Percentiles rank a stretch among this genome's conserved stretches.
phyloP scores from a whole-genome alignment of 2,797 vertebrate species.

The Syngnathus acus region DNA sequence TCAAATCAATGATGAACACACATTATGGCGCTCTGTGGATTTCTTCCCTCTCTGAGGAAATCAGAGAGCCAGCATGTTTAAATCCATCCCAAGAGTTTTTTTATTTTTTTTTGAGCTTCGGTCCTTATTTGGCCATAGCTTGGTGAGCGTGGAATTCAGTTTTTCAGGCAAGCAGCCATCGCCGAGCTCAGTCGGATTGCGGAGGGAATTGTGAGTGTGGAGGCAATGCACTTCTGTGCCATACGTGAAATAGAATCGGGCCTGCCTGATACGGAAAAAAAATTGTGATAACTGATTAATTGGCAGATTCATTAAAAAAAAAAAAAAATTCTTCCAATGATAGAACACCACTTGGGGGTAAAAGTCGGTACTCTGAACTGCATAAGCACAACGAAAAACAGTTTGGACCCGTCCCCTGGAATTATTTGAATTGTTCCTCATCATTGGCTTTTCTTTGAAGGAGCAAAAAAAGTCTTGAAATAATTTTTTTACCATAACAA shows the following conservation, averaged over 20 bases:
- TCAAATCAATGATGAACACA: conserved; percentile 27
- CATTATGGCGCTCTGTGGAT: conserved; percentile 24
- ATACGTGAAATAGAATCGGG: conserved; percentile 29
- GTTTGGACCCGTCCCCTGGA: neutral
- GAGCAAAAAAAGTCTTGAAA: neutral
- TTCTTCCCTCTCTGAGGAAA: conserved; percentile 52
- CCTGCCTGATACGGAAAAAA: neutral
- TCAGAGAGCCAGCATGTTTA: conserved; percentile 53
- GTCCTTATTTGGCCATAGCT: conserved; percentile 61
- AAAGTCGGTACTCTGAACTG: neutral
- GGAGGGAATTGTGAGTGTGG: conserved; percentile 49
- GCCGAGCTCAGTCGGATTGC: conserved; percentile 44
- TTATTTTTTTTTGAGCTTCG: conserved; percentile 34
- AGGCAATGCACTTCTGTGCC: conserved; percentile 30
- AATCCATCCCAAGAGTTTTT: conserved; percentile 40
- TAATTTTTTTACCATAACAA: neutral
- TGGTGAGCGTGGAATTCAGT: conserved; percentile 57
- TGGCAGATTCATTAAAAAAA: too few species aligned
- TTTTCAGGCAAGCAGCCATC: conserved; percentile 58
- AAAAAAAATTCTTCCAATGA: too few species aligned
- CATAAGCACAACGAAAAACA: neutral
- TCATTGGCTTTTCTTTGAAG: neutral
- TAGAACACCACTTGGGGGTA: too few species aligned
- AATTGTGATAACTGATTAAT: too few species aligned
- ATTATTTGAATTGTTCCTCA: neutral